These are phyloP conservation scores for Daboia siamensis DNA, from an alignment of 2,113 vertebrate species.

Conservation along the genomic window DNA sequence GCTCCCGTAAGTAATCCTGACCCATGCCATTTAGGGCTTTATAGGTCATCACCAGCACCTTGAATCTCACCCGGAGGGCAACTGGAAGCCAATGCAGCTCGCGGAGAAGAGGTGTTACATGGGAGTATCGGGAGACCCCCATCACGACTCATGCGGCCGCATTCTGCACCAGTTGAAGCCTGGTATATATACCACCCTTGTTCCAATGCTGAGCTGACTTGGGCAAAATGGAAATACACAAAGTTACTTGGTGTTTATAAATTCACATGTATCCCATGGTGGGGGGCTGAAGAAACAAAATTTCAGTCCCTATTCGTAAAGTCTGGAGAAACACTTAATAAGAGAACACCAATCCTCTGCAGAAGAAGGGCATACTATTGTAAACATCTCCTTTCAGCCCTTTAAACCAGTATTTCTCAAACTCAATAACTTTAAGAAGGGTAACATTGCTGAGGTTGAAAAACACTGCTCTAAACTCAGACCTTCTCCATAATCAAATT, in stretches of 20 bases:
- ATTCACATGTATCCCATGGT: neutral
- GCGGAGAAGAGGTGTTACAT: too few species aligned
- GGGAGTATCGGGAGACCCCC: too few species aligned
- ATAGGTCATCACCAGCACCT: too few species aligned
- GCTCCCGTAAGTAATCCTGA: too few species aligned
- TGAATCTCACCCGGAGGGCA: too few species aligned
- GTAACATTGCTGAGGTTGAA: neutral
- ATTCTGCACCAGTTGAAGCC: too few species aligned
- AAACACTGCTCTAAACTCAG: neutral
- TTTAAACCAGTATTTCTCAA: neutral
- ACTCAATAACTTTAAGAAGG: neutral
- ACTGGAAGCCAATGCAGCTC: too few species aligned
- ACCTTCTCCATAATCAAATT: neutral
- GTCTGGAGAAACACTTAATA: neutral
- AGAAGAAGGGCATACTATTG: neutral
- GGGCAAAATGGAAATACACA: constrained; percentile 9
- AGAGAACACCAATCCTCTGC: neutral
- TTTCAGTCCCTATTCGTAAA: neutral
- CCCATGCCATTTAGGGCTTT: too few species aligned
- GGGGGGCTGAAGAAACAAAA: neutral
- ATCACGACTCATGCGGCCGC: too few species aligned
- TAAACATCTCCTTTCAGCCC: neutral
- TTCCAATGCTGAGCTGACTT: neutral
- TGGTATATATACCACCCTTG: neutral
- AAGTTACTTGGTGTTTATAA: neutral